phyloP scores from a whole-genome alignment of 2,113 vertebrate genomes.

The Ursus arctos region DNA sequence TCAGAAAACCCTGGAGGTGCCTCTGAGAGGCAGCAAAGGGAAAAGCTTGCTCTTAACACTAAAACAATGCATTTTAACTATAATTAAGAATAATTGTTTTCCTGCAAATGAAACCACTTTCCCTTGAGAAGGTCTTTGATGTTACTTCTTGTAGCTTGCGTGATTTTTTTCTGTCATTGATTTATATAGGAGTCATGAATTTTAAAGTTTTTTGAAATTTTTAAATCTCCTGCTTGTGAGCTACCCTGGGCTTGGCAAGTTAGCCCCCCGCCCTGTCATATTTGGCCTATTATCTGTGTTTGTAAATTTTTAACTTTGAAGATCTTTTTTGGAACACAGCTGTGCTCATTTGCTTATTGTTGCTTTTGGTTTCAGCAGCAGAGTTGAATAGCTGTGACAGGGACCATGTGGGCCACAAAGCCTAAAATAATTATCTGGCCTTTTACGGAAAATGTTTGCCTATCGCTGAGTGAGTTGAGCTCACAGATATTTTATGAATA shows the following conservation, averaged over 20 bases:
- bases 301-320: conserved; percentile 31
- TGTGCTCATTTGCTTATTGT: neutral
- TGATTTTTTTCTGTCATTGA: conserved; percentile 33
- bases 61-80: neutral
- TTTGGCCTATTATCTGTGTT: neutral
- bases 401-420: neutral
- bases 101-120: conserved; percentile 24
- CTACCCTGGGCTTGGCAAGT: neutral
- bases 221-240: conserved; percentile 22
- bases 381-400: neutral
- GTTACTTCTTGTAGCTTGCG: neutral
- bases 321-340: conserved; percentile 36
- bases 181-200: conserved; percentile 26
- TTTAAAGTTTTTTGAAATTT: conserved; percentile 11
- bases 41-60: neutral
- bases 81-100: conserved; percentile 50
- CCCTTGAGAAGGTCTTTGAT: conserved; percentile 14
- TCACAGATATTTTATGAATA: conserved; percentile 47
- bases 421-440: neutral
- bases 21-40: neutral
- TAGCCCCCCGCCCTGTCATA: neutral
- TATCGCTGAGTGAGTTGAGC: neutral
- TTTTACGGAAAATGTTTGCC: neutral
- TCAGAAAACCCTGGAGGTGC: neutral
- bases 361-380: neutral